Base-by-base conservation (phyloP, 30 jellyfish, hydroid and myxozoan species). In the Turritopsis rubra region DNA sequence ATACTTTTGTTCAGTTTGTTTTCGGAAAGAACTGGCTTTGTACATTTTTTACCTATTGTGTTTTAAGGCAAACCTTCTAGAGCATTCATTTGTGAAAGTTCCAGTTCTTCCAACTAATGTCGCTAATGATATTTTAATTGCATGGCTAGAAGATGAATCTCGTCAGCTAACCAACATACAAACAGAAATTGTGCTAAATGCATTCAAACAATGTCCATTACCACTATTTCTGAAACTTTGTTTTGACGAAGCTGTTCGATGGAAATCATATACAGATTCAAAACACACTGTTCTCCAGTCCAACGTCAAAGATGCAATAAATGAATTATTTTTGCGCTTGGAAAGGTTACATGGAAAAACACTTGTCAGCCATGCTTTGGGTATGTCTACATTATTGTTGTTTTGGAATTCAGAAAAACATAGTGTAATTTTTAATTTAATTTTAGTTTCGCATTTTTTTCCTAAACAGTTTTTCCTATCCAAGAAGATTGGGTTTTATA, bases 221-320 rank as follows among this genome's bases (percentile, higher is more conserved):
- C 97, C 97, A 28, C 81, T 90, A 18, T 90, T 90, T 31, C 95
- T 90, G 54, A 81, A 76, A 65, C 87, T 90, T 28, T 85, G 94
- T 65, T 80, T 85, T 53, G 95, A 90, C 52, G 92, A 90, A 65
- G 97, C 97, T 22, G 29, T 81, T 8, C 76, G 92, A 73, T 90
- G 97, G 97, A 90, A 79, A 71, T 90, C 97, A 16, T 90, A 90
- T 60, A 66, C 95, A 16, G 86, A 81, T 26, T 71, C 66, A 0
- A 86, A 85, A 54, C 91, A 85, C 31, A 78, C 80, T 78, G 75
- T 29, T 53, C 81, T 90, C 28, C 86, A 90, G 52, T 19, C 89
- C 7, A 85, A 92, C 52, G 89, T 90, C 23, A 66, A 88, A 73
- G 97, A 89, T 21, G 95, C 97, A 18, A 90, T 90, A 25, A 66